Evolutionary conservation across 1,140 invertebrate species (phyloP), one percentile per base, ranked within the genome.

Genomic region (Polypedilum pembai): DNA sequence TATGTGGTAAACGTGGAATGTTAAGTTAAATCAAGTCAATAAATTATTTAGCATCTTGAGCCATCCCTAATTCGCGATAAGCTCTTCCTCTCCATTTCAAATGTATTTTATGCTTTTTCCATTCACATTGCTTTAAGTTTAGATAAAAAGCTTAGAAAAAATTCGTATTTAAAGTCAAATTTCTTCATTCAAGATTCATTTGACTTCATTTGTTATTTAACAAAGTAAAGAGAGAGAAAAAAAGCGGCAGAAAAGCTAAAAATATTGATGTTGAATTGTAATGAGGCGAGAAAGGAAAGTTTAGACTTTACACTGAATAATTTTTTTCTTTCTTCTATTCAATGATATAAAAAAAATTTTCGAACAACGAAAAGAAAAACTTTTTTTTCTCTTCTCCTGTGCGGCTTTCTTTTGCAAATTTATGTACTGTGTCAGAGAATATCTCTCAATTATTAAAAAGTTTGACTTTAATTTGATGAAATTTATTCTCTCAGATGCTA

Each of bases 21-120:
- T 18, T 20, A 4, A 56, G 8, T 3, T 56, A 69, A 69, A 18
- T 69, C 65, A 69, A 20, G 65, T 18, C 65, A 69, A 69, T 69
- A 69, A 69, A 69, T 69, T 69, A 69, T 69, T 69, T 69, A 69
- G 17, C 65, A 18, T 69, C 65, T 7, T 7, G 18, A 69, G 65
- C 17, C n/a, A n/a, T 20, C 20, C 17, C 20, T 69, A 69, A 56
- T 69, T 69, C 10, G 65, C 20, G 65, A 69, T 69, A 69, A 69
- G 65, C 65, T 69, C 18, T 69, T 8, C 65, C 20, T 69, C 24
- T 69, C 17, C 65, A 69, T 69, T 69, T 69, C 17, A 56, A 56
- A 56, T 15, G 12, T 15, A n/a, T n/a, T n/a, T 56, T 56, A 56
- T n/a, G 12, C 12, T 12, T 33, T 56, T 45, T 8, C 41, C 8